Percentiles rank a stretch among this genome's conserved stretches.
These are phyloP conservation scores for Sympetrum striolatum DNA, from an alignment of 2,888 invertebrate species.

Conservation along the genomic window DNA sequence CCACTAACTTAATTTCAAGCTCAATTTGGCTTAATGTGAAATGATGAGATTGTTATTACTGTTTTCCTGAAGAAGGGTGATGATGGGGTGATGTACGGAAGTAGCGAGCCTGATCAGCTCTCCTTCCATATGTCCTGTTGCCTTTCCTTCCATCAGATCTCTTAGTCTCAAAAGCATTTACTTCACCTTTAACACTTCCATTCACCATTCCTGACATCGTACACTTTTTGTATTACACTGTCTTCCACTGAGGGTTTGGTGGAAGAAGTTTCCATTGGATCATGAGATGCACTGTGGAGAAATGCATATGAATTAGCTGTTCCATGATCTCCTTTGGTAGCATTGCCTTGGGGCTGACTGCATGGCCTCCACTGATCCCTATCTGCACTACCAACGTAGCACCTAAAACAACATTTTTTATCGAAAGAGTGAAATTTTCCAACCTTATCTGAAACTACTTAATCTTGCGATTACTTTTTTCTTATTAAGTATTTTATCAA, in stretches of 20 bases:
- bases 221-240: neutral
- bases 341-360: conserved; percentile 67
- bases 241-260: neutral
- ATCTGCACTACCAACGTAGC: conserved; percentile 79
- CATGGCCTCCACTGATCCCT: conserved; percentile 85
- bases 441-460: too few relatives aligned
- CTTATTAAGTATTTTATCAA: too few relatives aligned
- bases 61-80: too few relatives aligned
- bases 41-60: too few relatives aligned
- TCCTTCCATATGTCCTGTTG: conserved; percentile 1
- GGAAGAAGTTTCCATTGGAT: neutral
- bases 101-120: neutral
- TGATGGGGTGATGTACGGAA: neutral
- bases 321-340: neutral
- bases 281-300: neutral
- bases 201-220: neutral
- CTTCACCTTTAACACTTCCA: neutral
- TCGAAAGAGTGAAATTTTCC: too few relatives aligned
- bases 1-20: too few relatives aligned
- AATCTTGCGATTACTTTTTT: too few relatives aligned
- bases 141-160: neutral
- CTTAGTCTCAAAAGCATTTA: neutral
- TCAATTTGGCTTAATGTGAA: too few relatives aligned
- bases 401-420: conserved; percentile 65
- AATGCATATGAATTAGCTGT: neutral